Evolutionary conservation across 2,888 invertebrate genomes (phyloP).

Genomic region (Nephrotoma flavescens): DNA sequence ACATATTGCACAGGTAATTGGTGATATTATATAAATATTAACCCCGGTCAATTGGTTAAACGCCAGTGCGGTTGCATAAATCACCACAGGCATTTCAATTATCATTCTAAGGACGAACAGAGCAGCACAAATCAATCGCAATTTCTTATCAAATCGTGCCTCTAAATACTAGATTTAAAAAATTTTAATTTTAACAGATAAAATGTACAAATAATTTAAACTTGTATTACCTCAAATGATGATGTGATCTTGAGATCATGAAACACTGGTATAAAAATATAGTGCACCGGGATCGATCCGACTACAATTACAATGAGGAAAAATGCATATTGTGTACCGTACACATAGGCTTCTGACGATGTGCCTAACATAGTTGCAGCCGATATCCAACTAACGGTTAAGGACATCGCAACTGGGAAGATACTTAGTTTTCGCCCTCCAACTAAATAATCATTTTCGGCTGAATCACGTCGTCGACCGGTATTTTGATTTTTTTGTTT

Average conservation of each 20-base stretch:
- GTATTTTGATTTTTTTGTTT: background rate
- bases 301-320: slow-evolving; percentile 28
- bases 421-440: slow-evolving; percentile 60
- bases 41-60: background rate
- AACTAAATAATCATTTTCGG: slow-evolving; percentile 47
- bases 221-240: background rate
- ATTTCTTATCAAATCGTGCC: background rate
- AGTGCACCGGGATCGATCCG: slow-evolving; percentile 38
- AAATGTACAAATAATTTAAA: background rate
- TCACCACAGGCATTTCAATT: background rate
- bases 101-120: background rate
- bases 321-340: slow-evolving; percentile 37
- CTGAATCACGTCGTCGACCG: background rate
- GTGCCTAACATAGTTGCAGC: slow-evolving; percentile 35
- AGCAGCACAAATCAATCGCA: background rate
- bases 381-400: slow-evolving; percentile 43
- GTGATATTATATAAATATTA: background rate
- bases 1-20: background rate
- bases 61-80: background rate
- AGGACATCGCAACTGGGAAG: slow-evolving; percentile 60
- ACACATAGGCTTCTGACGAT: background rate
- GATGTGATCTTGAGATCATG: background rate
- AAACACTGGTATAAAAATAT: background rate
- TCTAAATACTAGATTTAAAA: background rate
- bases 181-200: background rate